Evolutionary conservation across 2,113 vertebrate species (phyloP).

Genomic region (Cyanocitta stelleri): DNA sequence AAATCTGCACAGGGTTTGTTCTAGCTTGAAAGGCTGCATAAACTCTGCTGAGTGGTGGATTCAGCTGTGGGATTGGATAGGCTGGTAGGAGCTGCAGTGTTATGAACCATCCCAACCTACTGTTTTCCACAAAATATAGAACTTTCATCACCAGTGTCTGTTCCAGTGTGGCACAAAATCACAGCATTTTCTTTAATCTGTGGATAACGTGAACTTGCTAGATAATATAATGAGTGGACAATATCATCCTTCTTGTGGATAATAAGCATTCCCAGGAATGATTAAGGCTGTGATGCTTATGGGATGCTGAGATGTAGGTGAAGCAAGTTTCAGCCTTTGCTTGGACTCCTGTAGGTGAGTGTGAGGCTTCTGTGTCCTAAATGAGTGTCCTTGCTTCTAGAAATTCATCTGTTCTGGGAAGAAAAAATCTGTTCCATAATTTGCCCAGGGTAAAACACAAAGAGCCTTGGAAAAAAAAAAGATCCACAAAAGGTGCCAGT

Average conservation of each 20-base stretch:
- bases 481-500: not conserved
- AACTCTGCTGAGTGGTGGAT: not conserved
- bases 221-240: not conserved
- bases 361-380: not conserved
- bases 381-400: not conserved
- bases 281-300: not conserved
- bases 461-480: not conserved
- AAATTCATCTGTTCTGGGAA: not conserved
- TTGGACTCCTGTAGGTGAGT: not conserved
- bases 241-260: not conserved
- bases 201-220: not conserved
- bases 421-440: not conserved
- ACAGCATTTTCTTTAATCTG: not conserved
- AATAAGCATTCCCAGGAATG: not conserved
- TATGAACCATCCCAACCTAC: not conserved
- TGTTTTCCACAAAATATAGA: not conserved
- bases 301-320: not conserved
- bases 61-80: not conserved
- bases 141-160: not conserved
- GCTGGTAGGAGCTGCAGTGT: not conserved
- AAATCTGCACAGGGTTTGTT: accelerated
- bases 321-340: not conserved
- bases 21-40: not conserved
- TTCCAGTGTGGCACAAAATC: not conserved
- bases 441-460: not conserved